Evolutionary conservation across 92 coral and sea anemone species (phyloP).

Genomic region (Phenganax subtilis): DNA sequence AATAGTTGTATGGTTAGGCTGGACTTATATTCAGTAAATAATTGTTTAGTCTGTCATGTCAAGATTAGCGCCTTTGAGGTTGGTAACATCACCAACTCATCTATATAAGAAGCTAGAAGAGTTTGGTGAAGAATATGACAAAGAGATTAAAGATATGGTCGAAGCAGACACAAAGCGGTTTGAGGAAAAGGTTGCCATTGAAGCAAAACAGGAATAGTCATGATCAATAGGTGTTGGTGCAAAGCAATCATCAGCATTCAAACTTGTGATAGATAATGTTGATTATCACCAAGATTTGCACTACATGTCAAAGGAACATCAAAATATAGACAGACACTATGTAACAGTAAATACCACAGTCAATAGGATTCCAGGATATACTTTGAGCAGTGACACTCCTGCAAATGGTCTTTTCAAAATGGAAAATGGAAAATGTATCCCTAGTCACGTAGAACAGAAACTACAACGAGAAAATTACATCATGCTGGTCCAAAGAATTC

Average conservation of each 20-base stretch:
- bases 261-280: conserved; percentile 33
- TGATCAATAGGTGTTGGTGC: neutral
- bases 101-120: conserved; percentile 18
- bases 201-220: no score
- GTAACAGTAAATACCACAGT: conserved; percentile 43
- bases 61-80: conserved; percentile 44
- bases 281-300: conserved; percentile 33
- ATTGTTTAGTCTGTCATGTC: conserved; percentile 17
- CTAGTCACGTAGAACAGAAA: conserved; percentile 34
- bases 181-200: neutral
- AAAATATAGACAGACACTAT: conserved; percentile 54
- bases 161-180: neutral
- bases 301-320: conserved; percentile 54
- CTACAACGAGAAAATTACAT: conserved; percentile 53
- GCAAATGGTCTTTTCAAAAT: conserved; percentile 20
- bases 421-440: conserved; percentile 56
- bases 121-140: conserved; percentile 14
- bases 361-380: conserved; percentile 59
- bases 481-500: conserved; percentile 47
- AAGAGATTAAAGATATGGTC: conserved; percentile 8
- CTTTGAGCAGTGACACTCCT: conserved; percentile 43
- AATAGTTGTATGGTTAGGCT: no score
- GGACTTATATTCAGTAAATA: neutral
- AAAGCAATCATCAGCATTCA: neutral
- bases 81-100: conserved; percentile 36